These are phyloP conservation scores for Phengaris arion DNA, from an alignment of 2,888 invertebrate species.

Conservation along the genomic window DNA sequence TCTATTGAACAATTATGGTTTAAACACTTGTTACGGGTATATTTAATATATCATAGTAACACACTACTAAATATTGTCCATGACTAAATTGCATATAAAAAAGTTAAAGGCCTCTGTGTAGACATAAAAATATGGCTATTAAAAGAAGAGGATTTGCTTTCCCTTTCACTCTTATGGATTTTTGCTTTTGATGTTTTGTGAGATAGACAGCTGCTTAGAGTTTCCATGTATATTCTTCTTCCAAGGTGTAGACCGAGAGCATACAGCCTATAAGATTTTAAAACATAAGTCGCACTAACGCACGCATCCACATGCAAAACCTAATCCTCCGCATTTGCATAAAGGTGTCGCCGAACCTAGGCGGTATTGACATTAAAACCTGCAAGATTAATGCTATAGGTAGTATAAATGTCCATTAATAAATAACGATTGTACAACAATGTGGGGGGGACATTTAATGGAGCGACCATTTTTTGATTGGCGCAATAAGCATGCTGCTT, in stretches of 20 bases:
- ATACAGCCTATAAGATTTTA: background rate
- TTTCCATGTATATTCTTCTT: too few species aligned
- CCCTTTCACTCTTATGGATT: too few species aligned
- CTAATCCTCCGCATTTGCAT: background rate
- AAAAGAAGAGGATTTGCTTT: too few species aligned
- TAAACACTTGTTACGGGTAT: background rate
- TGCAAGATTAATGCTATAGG: constrained; percentile 23
- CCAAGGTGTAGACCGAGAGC: too few species aligned
- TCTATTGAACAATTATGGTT: background rate
- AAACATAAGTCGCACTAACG: background rate
- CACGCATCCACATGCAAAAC: background rate
- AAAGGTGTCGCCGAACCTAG: background rate
- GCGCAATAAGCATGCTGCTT: constrained; percentile 70
- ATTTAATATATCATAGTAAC: too few species aligned
- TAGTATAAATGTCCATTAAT: constrained; percentile 28
- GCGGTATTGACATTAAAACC: constrained; percentile 9
- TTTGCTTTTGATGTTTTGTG: too few species aligned
- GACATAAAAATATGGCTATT: background rate
- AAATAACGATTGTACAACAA: constrained; percentile 28
- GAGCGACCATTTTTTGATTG: constrained; percentile 71
- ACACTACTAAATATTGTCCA: background rate
- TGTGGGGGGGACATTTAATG: constrained; percentile 33
- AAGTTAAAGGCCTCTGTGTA: background rate
- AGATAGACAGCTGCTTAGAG: too few species aligned
- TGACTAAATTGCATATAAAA: background rate